Evolutionary conservation across 2,113 vertebrate species (phyloP).

Genomic region (Camelus bactrianus): DNA sequence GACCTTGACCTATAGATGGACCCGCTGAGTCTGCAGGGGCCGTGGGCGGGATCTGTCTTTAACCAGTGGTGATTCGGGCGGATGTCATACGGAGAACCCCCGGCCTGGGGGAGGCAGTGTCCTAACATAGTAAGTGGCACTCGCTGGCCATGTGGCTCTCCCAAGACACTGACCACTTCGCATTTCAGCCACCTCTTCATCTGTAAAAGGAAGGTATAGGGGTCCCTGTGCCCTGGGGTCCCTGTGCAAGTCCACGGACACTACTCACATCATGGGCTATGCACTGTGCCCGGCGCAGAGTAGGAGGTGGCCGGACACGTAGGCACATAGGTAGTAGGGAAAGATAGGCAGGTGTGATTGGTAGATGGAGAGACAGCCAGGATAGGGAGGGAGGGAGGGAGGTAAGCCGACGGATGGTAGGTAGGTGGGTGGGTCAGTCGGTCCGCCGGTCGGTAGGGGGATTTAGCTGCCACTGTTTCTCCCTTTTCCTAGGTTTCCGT

Average conservation of each 20-base stretch:
- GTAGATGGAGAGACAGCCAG: accelerated
- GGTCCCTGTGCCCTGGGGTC: neutral
- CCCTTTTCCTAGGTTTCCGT: neutral
- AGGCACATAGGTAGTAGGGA: accelerated
- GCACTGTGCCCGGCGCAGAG: accelerated
- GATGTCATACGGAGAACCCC: accelerated
- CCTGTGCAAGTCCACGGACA: accelerated
- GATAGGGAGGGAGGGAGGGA: neutral
- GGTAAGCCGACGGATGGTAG: neutral
- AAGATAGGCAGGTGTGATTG: neutral
- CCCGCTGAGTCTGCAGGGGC: neutral
- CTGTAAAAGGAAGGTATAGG: neutral
- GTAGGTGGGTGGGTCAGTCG: neutral
- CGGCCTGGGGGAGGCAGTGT: accelerated
- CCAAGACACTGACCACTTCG: accelerated
- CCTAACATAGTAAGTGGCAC: accelerated
- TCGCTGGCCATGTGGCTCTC: accelerated
- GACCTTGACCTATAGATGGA: accelerated
- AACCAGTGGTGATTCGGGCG: neutral
- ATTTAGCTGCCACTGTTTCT: neutral
- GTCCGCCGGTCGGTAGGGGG: too few relatives aligned
- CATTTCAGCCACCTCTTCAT: accelerated
- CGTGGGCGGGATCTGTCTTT: neutral
- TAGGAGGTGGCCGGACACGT: accelerated
- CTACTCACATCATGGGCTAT: accelerated